A percentile compares a stretch with the other conserved stretches of the same genome.
These are phyloP conservation scores for Erebia ligea DNA, from an alignment of 2,888 invertebrate species.

Conservation along the genomic window DNA sequence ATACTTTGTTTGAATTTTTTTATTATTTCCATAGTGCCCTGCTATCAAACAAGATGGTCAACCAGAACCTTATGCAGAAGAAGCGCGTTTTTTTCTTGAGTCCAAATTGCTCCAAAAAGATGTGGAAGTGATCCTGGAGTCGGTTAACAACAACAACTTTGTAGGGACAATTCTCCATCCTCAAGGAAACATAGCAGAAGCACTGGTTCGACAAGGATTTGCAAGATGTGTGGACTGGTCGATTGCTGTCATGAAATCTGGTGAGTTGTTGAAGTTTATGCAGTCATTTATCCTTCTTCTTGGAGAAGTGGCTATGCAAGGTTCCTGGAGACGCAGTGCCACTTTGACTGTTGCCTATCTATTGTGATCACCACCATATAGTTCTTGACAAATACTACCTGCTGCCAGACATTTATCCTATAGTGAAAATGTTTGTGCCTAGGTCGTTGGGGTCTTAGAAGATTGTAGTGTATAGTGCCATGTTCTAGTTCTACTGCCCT, in stretches of 20 bases:
- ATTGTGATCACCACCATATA: no score
- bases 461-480: no score
- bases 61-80: constrained; percentile 90
- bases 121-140: constrained; percentile 94
- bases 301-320: background rate
- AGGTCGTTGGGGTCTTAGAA: no score
- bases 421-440: no score
- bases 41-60: constrained; percentile 89
- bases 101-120: constrained; percentile 94
- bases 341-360: no score
- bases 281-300: background rate
- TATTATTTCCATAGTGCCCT: constrained; percentile 83
- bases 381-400: no score
- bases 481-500: no score
- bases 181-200: constrained; percentile 96
- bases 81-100: constrained; percentile 97
- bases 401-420: no score
- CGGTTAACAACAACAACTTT: constrained; percentile 95
- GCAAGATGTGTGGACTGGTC: constrained; percentile 90
- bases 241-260: constrained; percentile 74
- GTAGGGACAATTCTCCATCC: constrained; percentile 97
- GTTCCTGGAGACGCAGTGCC: no score
- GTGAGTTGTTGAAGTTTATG: constrained; percentile 48
- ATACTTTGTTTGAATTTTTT: background rate
- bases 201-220: constrained; percentile 93